Conservation (phyloP, 2,888 invertebrate genomes). For the Villa cingulata region DNA sequence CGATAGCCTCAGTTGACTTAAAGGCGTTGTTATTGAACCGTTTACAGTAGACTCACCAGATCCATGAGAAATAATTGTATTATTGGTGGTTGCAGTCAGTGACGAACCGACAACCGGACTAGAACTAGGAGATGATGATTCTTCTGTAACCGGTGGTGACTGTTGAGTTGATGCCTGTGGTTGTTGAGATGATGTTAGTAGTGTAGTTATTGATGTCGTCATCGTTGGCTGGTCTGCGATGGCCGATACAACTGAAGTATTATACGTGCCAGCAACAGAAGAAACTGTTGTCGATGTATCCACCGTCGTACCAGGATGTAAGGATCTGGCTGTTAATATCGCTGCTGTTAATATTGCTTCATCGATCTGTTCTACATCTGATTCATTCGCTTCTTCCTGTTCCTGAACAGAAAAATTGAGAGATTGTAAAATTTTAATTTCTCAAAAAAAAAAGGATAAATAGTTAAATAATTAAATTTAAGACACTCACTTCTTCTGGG, state of each 20-base stretch:
- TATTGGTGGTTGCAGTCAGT: slow-evolving; percentile 6
- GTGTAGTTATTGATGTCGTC: neutral
- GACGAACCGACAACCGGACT: slow-evolving; percentile 10
- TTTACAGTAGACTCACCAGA: slow-evolving; percentile 3
- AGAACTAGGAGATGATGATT: slow-evolving; percentile 6
- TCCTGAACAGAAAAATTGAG: slow-evolving; percentile 23
- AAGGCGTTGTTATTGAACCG: slow-evolving; percentile 5
- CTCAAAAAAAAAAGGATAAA: neutral
- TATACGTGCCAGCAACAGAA: neutral
- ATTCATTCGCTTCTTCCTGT: slow-evolving; percentile 35
- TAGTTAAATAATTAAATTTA: neutral
- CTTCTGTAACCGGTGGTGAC: slow-evolving; percentile 2
- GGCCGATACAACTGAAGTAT: neutral
- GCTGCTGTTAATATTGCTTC: slow-evolving; percentile 16
- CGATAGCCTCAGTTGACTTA: slow-evolving; percentile 10
- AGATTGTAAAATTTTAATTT: too few relatives aligned
- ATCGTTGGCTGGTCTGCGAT: neutral
- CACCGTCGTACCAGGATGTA: too few relatives aligned
- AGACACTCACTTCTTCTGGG: slow-evolving; percentile 47
- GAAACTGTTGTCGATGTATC: neutral
- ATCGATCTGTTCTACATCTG: slow-evolving; percentile 31
- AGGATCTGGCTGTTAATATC: slow-evolving; percentile 2
- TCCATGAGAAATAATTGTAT: neutral
- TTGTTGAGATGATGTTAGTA: neutral
- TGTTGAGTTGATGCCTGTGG: neutral